A percentile compares a stretch with the other conserved stretches of the same genome.
Evolutionary conservation across 1,140 invertebrate genomes (phyloP).

Genomic region (Zaprionus africanus): DNA sequence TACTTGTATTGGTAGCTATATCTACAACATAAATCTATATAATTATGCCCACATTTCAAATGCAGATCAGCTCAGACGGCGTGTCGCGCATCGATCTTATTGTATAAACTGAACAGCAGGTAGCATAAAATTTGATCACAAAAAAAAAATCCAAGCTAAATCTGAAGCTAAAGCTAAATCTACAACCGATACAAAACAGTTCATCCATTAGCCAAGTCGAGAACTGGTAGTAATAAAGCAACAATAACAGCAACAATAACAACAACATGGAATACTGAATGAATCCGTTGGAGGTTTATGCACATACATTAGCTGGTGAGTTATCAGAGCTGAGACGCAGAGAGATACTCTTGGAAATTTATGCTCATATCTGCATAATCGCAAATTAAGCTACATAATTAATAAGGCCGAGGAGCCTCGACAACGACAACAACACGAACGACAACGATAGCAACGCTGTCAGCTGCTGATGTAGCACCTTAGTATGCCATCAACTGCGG

Average conservation of each 20-base stretch:
- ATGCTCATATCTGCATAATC: conserved; percentile 81
- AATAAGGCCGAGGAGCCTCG: conserved; percentile 61
- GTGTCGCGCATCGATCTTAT: conserved; percentile 54
- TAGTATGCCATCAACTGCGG: conserved; percentile 34
- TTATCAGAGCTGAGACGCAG: conserved; percentile 63
- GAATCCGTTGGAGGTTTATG: conserved; percentile 63
- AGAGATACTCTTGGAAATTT: conserved; percentile 65
- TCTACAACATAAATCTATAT: conserved; percentile 8
- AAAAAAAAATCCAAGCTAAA: conserved; percentile 19
- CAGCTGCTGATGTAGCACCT: conserved; percentile 75
- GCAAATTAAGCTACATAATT: conserved; percentile 81
- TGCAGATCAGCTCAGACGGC: conserved; percentile 54
- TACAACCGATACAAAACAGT: conserved; percentile 41
- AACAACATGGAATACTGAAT: conserved; percentile 77
- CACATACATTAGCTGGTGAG: conserved; percentile 76
- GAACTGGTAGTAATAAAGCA: conserved; percentile 25
- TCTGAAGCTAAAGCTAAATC: conserved; percentile 23
- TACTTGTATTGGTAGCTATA: not conserved
- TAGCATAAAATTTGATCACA: not conserved
- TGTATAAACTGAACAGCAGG: conserved; percentile 33
- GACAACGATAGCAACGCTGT: conserved; percentile 45
- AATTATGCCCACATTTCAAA: conserved; percentile 12
- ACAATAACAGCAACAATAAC: conserved; percentile 41
- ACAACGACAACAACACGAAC: not conserved
- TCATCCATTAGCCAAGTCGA: conserved; percentile 44